These are phyloP conservation scores for Caenorhabditis zanzibari DNA, from an alignment of 2,888 invertebrate species.

Conservation along the genomic window DNA sequence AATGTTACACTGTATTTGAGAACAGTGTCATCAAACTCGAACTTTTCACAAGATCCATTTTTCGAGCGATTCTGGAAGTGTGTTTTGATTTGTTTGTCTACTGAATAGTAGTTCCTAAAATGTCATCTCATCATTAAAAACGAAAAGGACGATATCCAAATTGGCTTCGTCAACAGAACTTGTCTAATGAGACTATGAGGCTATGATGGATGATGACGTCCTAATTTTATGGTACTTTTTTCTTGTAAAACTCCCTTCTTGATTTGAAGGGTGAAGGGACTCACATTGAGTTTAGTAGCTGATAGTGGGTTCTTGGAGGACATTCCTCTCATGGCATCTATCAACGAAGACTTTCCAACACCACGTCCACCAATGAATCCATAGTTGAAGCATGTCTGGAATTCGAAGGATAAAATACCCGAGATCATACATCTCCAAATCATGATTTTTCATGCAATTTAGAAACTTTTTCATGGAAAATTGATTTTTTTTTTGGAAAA, in stretches of 20 bases:
- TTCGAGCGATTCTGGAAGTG: slow-evolving; percentile 66
- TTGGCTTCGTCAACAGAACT: slow-evolving; percentile 20
- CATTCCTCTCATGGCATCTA: slow-evolving; percentile 77
- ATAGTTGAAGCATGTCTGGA: slow-evolving; percentile 71
- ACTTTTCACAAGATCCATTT: slow-evolving; percentile 69
- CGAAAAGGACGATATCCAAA: background rate
- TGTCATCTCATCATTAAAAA: slow-evolving; percentile 26
- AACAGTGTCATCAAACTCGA: slow-evolving; percentile 75
- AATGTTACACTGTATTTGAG: slow-evolving; percentile 73
- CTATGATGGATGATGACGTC: slow-evolving; percentile 9
- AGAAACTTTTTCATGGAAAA: no score
- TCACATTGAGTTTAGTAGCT: slow-evolving; percentile 68
- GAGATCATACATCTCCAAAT: background rate
- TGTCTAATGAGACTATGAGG: slow-evolving; percentile 10
- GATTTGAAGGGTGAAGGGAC: background rate
- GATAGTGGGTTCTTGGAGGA: slow-evolving; percentile 72
- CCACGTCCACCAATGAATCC: slow-evolving; percentile 73
- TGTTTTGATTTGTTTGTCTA: background rate
- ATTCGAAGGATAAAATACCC: background rate
- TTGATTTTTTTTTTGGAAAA: no score
- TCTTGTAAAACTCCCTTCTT: no score
- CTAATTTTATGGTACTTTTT: background rate
- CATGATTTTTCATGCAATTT: no score
- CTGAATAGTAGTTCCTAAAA: slow-evolving; percentile 21
- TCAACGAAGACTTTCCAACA: slow-evolving; percentile 73